Evolutionary conservation across 2,888 invertebrate species (phyloP), one percentile per base, ranked within the genome.

Genomic region (Latrodectus elegans): DNA sequence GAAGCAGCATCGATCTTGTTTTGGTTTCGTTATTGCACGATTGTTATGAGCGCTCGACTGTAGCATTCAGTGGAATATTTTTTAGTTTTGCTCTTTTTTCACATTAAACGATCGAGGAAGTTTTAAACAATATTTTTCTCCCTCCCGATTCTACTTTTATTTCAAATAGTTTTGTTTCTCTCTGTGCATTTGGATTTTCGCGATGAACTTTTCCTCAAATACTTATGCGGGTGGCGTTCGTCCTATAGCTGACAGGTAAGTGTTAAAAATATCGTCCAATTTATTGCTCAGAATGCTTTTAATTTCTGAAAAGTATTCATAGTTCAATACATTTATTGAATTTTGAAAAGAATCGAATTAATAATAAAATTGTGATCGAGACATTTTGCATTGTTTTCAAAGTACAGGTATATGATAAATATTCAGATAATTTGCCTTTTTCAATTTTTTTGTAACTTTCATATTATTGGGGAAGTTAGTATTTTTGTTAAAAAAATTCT

Each of bases 1-100:
- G 77, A 67, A 17, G 65, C 64, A 26, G 84, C 85, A 86, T 86
- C 85, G 85, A 86, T 86, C 85, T 79, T 80, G 85, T 85, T 85
- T 80, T 73, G 84, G 73, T 78, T 81, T 80, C 73, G 60, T 51
- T 53, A 68, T 75, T 64, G 53, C 52, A 78, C 52, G 73, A 81
- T 26, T 68, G 65, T 71, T 77, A 17, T 14, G 64, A 65, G 70
- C 60, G 55, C 55, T 60, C 70, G 70, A 26, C 38, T 70, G 51
- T 73, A 38, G 38, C 38, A 38, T 38, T 38, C 38, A 38, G 38
- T 60, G 60, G 51, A n/a, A 12, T 53, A 60, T 71, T 71, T 49
- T 60, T 73, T 53, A 38, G 55, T 17, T 68, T 51, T 53, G 14
- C 4, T n/a, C 2, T 60, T 72, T 74, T 55, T 52, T 73, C 17